Percentiles rank a stretch among this genome's conserved stretches.
Conservation (phyloP, 2,113 vertebrate genomes). For the Oryzias woworae region DNA sequence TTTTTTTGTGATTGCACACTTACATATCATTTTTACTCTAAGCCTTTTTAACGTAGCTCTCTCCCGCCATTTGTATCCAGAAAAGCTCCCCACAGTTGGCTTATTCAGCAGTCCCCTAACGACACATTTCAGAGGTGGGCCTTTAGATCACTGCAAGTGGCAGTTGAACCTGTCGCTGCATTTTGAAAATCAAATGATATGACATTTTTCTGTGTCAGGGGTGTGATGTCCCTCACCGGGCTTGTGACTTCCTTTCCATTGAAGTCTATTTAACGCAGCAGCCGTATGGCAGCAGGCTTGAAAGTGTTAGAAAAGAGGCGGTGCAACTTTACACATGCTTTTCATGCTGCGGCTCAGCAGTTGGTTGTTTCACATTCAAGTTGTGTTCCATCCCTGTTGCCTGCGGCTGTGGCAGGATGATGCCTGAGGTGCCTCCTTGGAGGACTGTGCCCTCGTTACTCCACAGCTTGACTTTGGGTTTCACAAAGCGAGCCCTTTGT, state of each 20-base stretch:
- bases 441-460: slow-evolving; percentile 78
- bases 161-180: slow-evolving; percentile 57
- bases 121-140: slow-evolving; percentile 59
- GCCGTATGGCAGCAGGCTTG: slow-evolving; percentile 19
- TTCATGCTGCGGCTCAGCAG: slow-evolving; percentile 43
- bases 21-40: slow-evolving; percentile 53
- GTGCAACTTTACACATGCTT: slow-evolving; percentile 40
- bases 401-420: slow-evolving; percentile 72
- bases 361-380: slow-evolving; percentile 66
- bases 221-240: slow-evolving; percentile 46
- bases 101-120: slow-evolving; percentile 52
- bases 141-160: slow-evolving; percentile 64
- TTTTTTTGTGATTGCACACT: slow-evolving; percentile 50
- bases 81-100: slow-evolving; percentile 52
- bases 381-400: slow-evolving; percentile 60
- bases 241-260: slow-evolving; percentile 32
- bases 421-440: slow-evolving; percentile 73
- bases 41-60: slow-evolving; percentile 41
- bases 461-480: slow-evolving; percentile 82
- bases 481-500: slow-evolving; percentile 79
- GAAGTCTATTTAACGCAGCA: slow-evolving; percentile 44
- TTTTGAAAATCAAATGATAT: slow-evolving; percentile 56
- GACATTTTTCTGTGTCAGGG: slow-evolving; percentile 50
- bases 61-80: slow-evolving; percentile 56
- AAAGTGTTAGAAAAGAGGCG: slow-evolving; percentile 35